Evolutionary conservation across 1,140 invertebrate species (phyloP), one percentile per base, ranked within the genome.

Genomic region (Uloborus diversus): DNA sequence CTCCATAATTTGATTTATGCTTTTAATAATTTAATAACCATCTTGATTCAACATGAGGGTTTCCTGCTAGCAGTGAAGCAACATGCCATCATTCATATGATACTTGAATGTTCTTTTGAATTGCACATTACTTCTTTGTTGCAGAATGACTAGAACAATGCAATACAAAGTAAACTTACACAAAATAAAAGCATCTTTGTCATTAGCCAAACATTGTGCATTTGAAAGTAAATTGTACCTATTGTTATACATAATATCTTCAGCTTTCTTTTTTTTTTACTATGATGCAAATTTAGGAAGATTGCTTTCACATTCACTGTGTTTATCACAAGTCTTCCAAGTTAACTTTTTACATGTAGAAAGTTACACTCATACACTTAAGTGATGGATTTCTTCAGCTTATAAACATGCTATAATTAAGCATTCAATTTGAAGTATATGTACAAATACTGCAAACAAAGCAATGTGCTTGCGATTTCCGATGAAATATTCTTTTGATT

Each of bases 121-220:
- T 65, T 49, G 42, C 73, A 78, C 56, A 66, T 35, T 78, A 25
- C 20, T 75, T 75, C 57, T 69, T 51, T 25, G 47, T 65, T 66
- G 30, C 59, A 76, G 30, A 64, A 78, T 78, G 73, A 78, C 73
- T 78, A 78, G 73, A 78, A 78, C 28, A 66, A 65, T 47, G 73
- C 73, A 49, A 49, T 64, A 62, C 51, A 75, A 64, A 64, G 49
- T 32, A 30, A 56, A 9, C 35, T 59, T 33, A 62, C 25, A 62
- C 37, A 61, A 49, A 28, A 49, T 75, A 27, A 64, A 61, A 73
- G 37, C 49, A 17, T 42, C 37, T 33, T 64, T 49, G 37, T 51
- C 53, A 14, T 33, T 33, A 75, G 37, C 71, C 56, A 42, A 30
- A 42, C 33, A 32, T 73, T 75, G 71, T 75, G 71, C 71, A 75